phyloP scores from a whole-genome alignment of 2,888 invertebrate species.

The Synanthedon andrenaeformis region DNA sequence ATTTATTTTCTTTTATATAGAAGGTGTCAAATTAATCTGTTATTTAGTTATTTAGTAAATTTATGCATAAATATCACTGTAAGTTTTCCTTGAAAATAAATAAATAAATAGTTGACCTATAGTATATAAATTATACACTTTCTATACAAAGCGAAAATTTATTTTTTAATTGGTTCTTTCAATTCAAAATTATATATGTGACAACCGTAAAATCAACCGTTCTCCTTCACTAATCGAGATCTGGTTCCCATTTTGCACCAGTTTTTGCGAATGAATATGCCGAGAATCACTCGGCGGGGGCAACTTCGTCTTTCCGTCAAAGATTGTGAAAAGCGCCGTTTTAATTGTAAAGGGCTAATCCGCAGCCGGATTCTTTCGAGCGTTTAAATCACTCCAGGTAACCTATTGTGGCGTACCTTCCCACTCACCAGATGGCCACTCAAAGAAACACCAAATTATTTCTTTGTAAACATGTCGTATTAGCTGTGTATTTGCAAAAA shows the following conservation, averaged over 20 bases:
- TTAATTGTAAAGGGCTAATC: constrained; percentile 49
- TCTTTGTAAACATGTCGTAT: not conserved
- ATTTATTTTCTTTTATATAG: too few species aligned
- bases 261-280: constrained; percentile 31
- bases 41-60: too few species aligned
- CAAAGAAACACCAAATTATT: constrained; percentile 2
- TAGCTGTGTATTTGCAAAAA: too few species aligned
- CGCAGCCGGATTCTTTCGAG: constrained; percentile 34
- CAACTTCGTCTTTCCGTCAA: constrained; percentile 23
- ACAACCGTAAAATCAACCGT: not conserved
- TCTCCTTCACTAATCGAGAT: constrained; percentile 4
- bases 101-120: too few species aligned
- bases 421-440: constrained; percentile 16
- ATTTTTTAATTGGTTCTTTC: too few species aligned
- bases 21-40: too few species aligned
- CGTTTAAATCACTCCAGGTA: constrained; percentile 54
- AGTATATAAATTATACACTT: too few species aligned
- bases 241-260: constrained; percentile 11
- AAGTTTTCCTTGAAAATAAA: too few species aligned
- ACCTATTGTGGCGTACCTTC: constrained; percentile 25
- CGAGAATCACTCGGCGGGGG: constrained; percentile 27
- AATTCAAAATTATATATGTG: not conserved
- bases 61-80: too few species aligned
- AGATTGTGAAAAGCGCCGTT: constrained; percentile 30
- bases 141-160: too few species aligned